A percentile compares a stretch with the other conserved stretches of the same genome.
phyloP scores from a whole-genome alignment of 2,888 invertebrate genomes.

The Spialia ferax region DNA sequence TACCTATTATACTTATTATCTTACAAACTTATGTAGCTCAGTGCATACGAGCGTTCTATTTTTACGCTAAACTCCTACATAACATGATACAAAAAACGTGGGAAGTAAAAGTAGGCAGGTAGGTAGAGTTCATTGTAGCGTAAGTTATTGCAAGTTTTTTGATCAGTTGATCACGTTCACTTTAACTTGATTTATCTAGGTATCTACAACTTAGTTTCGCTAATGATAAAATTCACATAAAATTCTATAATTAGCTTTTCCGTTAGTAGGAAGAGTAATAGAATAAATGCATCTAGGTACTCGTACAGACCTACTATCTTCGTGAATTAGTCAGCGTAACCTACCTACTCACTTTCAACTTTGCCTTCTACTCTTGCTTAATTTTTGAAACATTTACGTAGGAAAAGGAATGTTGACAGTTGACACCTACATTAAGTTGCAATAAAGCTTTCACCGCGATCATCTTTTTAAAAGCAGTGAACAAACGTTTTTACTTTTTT shows the following conservation, averaged over 20 bases:
- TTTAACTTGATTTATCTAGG: neutral
- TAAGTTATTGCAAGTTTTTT: slow-evolving; percentile 16
- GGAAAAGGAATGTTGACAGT: too few relatives aligned
- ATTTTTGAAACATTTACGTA: too few relatives aligned
- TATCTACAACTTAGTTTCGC: neutral
- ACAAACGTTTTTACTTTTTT: slow-evolving; percentile 11
- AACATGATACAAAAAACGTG: slow-evolving; percentile 27
- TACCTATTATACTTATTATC: too few relatives aligned
- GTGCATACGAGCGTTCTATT: slow-evolving; percentile 8
- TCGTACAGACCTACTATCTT: too few relatives aligned
- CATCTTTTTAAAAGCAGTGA: neutral
- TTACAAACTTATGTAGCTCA: too few relatives aligned
- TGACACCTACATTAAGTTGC: neutral
- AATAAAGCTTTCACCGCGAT: neutral
- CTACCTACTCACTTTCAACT: neutral
- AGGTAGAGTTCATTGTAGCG: slow-evolving; percentile 21
- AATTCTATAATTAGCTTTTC: too few relatives aligned
- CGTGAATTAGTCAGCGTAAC: too few relatives aligned
- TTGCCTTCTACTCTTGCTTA: too few relatives aligned
- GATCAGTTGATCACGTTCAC: neutral
- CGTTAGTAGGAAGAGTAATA: neutral
- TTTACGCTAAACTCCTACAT: slow-evolving; percentile 20
- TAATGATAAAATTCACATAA: too few relatives aligned
- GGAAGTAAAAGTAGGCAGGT: slow-evolving; percentile 38
- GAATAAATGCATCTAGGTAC: too few relatives aligned